phyloP scores from a whole-genome alignment of 2,888 invertebrate genomes.

The Thera britannica region DNA sequence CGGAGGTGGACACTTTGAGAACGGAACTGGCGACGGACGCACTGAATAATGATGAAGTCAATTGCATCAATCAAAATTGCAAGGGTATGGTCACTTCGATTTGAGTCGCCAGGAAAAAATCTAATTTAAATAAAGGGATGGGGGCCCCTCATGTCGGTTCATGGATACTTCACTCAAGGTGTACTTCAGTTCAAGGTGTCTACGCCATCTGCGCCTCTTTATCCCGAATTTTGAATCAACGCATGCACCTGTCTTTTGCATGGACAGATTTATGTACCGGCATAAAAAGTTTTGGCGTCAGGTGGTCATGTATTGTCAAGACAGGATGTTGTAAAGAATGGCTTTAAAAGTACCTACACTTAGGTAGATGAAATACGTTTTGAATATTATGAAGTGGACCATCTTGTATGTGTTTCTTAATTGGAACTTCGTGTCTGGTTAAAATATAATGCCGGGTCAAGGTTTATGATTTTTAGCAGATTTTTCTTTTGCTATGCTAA shows the following conservation, averaged over 20 bases:
- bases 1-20: slow-evolving; percentile 35
- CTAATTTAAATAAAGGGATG: slow-evolving; percentile 36
- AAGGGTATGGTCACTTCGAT: slow-evolving; percentile 23
- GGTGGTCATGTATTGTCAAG: slow-evolving; percentile 5
- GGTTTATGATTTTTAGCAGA: neutral
- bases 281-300: neutral
- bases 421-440: too few species aligned
- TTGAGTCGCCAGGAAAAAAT: slow-evolving; percentile 18
- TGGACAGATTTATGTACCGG: slow-evolving; percentile 21
- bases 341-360: neutral
- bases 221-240: slow-evolving; percentile 76
- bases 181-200: slow-evolving; percentile 62
- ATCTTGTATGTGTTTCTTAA: too few species aligned
- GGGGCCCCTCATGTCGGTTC: slow-evolving; percentile 42
- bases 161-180: slow-evolving; percentile 66
- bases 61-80: slow-evolving; percentile 39
- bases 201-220: slow-evolving; percentile 65
- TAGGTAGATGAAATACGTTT: neutral
- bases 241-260: slow-evolving; percentile 64
- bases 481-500: slow-evolving; percentile 25
- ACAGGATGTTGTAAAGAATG: slow-evolving; percentile 6
- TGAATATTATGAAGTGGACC: too few species aligned
- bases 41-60: slow-evolving; percentile 51
- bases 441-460: too few species aligned
- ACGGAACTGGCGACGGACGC: slow-evolving; percentile 45